A percentile compares a stretch with the other conserved stretches of the same genome.
phyloP scores from a whole-genome alignment of 2,888 invertebrate genomes.

The Pyrrhosoma nymphula region DNA sequence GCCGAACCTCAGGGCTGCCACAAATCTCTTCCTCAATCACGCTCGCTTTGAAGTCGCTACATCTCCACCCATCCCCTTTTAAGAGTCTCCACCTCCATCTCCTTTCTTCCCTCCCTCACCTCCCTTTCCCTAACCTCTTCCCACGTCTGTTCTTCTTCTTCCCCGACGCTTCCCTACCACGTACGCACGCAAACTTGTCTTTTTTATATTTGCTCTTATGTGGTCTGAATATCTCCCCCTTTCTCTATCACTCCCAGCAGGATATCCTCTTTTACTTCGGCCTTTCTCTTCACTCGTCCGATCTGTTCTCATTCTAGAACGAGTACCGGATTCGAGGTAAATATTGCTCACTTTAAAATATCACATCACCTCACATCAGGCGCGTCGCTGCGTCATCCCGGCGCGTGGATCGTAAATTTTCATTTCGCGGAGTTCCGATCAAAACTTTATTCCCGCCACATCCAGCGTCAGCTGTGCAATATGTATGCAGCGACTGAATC shows the following conservation, averaged over 20 bases:
- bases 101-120: neutral
- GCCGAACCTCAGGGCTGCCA: conserved; percentile 20
- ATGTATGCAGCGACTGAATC: neutral
- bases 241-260: neutral
- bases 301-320: neutral
- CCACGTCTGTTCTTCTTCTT: neutral
- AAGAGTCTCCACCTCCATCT: neutral
- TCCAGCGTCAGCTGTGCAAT: neutral
- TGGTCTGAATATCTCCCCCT: neutral
- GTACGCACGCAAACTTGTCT: neutral
- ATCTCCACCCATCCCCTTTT: neutral
- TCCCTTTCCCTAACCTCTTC: neutral
- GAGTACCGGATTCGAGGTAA: neutral
- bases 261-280: neutral
- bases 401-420: neutral
- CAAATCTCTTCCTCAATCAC: conserved; percentile 54
- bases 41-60: conserved; percentile 32
- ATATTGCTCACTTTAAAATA: neutral
- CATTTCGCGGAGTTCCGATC: neutral
- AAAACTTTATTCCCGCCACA: neutral
- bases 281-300: neutral
- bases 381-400: neutral
- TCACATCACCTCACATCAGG: neutral
- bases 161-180: neutral
- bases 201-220: neutral